These are phyloP conservation scores for Euzophera pinguis DNA, from an alignment of 2,888 invertebrate genomes.

Conservation along the genomic window DNA sequence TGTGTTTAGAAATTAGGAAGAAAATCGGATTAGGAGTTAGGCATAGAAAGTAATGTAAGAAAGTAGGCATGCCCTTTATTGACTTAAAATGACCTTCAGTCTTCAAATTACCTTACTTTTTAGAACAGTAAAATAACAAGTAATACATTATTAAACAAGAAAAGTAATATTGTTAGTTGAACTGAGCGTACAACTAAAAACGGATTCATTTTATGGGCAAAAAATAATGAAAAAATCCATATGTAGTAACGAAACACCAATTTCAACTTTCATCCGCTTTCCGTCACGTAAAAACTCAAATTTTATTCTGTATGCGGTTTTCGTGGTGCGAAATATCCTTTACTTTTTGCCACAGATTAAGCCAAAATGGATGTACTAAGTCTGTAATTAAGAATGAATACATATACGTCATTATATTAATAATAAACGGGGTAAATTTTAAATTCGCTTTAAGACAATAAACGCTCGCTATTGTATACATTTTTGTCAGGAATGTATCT, in stretches of 20 bases:
- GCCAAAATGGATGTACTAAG: neutral
- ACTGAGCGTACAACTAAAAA: neutral
- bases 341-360: conserved; percentile 16
- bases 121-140: neutral
- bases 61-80: too few species aligned
- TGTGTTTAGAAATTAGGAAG: conserved; percentile 3
- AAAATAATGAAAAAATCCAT: neutral
- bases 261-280: conserved; percentile 10
- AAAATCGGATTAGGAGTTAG: neutral
- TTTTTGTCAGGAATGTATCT: too few species aligned
- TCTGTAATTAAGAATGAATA: neutral
- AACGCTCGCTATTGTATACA: too few species aligned
- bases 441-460: too few species aligned
- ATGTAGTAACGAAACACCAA: conserved; percentile 4
- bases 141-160: neutral
- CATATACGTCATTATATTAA: too few species aligned
- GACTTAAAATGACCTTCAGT: too few species aligned
- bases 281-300: conserved; percentile 9
- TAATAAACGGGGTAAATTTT: too few species aligned
- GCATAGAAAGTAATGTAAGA: too few species aligned
- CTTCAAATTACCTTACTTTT: too few species aligned
- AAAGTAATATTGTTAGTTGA: neutral
- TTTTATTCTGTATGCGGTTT: conserved; percentile 9
- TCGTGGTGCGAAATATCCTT: conserved; percentile 20
- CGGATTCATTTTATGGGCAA: neutral